Evolutionary conservation across 2,888 invertebrate species (phyloP).

Genomic region (Octodonta nipae): DNA sequence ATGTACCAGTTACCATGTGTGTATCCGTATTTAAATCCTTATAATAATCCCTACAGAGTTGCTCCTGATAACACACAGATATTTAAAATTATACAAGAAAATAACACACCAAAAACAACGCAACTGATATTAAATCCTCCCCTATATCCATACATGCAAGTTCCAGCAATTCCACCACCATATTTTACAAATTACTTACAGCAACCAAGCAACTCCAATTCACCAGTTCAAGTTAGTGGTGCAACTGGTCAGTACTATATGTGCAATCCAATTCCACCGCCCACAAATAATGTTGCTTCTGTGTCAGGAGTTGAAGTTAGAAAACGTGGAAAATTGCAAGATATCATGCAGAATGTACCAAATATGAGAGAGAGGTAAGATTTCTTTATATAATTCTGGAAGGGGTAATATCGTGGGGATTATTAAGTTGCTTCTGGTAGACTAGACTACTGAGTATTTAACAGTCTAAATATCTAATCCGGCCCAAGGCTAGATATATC

Average conservation of each 20-base stretch:
- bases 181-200: constrained; percentile 4
- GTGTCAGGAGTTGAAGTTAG: constrained; percentile 29
- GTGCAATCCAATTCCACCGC: constrained; percentile 28
- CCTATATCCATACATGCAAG: constrained; percentile 14
- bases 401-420: too few relatives aligned
- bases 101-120: constrained; percentile 10
- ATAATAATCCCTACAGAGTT: too few relatives aligned
- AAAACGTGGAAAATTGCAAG: constrained; percentile 20
- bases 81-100: constrained; percentile 18
- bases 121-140: constrained; percentile 22
- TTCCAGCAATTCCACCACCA: constrained; percentile 3
- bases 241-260: constrained; percentile 29
- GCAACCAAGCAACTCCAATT: constrained; percentile 8
- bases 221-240: constrained; percentile 20
- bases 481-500: too few relatives aligned
- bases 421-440: too few relatives aligned
- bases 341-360: too few relatives aligned
- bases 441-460: too few relatives aligned
- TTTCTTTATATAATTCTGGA: too few relatives aligned
- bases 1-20: too few relatives aligned
- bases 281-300: constrained; percentile 19
- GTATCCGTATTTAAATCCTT: too few relatives aligned
- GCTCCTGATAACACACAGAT: constrained; percentile 13
- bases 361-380: too few relatives aligned
- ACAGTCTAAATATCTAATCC: too few relatives aligned